Base-by-base conservation (phyloP, 2,797 vertebrate genomes). In the Vespertilio murinus region DNA sequence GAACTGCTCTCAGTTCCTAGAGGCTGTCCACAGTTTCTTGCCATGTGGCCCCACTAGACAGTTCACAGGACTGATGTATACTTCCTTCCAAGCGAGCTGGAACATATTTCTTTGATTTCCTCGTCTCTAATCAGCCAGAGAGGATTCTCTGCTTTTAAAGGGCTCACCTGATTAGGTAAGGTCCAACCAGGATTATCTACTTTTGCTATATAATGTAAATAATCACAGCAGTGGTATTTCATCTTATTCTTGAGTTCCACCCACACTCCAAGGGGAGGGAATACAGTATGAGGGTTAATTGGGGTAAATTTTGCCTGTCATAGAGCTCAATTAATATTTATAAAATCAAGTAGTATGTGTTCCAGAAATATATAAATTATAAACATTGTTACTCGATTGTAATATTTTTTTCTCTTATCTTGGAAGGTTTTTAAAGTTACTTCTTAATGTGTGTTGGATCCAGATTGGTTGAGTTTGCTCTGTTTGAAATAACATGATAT, bases 301-400 rank as follows among this genome's bases (percentile, higher is more conserved):
- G 3, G 25, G 13, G n/a, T 95, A 56, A 69, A 85, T 85, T 75
- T 45, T 91, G 52, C 23, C 35, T 88, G 71, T 42, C 33, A 47
- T 12, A 69, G 30, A 33, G 42, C 28, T 94, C 54, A 75, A 75
- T 30, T 33, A 74, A 75, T 90, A 89, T 69, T 89, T 88, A 70
- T 75, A 92, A 56, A 80, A 67, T 70, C 67, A 88, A 90, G 54
- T 87, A 49, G 88, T 22, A 52, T 78, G 47, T 84, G 20, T 92
- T 92, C 40, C 9, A 91, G 79, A 91, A 92, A 91, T 74, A 40
- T 92, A 17, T 79, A 90, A 94, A 45, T 92, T 75, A 90, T 75
- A 81, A 87, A 71, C 20, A 71, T 20, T 49, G 10, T 47, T 90
- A 59, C 47, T 90, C 25, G 67, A 18, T 52, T 95, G 3, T 88